phyloP scores from a whole-genome alignment of 1,140 invertebrate genomes.

The Caenorhabditis briggsae region DNA sequence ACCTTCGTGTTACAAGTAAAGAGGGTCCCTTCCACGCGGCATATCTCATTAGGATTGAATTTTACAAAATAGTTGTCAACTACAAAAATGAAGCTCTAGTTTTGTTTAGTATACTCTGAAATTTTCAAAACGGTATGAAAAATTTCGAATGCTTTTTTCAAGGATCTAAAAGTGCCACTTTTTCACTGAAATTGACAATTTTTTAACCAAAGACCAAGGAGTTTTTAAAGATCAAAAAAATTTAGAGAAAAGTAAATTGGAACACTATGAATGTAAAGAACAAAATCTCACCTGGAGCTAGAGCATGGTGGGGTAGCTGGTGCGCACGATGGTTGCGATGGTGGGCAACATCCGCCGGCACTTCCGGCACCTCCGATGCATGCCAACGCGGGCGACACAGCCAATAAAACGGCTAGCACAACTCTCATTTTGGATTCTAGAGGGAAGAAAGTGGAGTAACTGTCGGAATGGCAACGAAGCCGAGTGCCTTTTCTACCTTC shows the following conservation, averaged over 20 bases:
- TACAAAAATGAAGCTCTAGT: no score
- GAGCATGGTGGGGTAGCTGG: constrained; percentile 59
- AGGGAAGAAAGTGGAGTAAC: neutral
- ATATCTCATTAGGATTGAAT: no score
- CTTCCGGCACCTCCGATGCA: constrained; percentile 62
- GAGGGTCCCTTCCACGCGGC: no score
- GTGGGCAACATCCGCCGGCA: constrained; percentile 60
- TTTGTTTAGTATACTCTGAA: no score
- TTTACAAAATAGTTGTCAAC: no score
- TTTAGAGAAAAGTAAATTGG: neutral
- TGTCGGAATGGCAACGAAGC: constrained; percentile 39
- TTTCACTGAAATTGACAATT: no score
- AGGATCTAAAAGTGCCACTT: no score
- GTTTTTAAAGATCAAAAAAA: neutral
- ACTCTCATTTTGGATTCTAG: constrained; percentile 2
- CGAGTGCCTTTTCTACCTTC: constrained; percentile 39
- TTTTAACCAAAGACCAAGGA: no score
- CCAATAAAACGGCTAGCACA: constrained; percentile 53
- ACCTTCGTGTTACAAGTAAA: no score
- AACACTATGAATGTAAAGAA: neutral
- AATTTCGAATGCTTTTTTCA: no score
- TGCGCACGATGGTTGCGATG: constrained; percentile 55
- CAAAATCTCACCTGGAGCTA: constrained; percentile 59
- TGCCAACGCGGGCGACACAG: constrained; percentile 55
- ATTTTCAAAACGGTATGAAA: no score